A percentile compares a stretch with the other conserved stretches of the same genome.
These are phyloP conservation scores for Nothobranchius kuhntae DNA, from an alignment of 2,113 vertebrate species.

Conservation along the genomic window DNA sequence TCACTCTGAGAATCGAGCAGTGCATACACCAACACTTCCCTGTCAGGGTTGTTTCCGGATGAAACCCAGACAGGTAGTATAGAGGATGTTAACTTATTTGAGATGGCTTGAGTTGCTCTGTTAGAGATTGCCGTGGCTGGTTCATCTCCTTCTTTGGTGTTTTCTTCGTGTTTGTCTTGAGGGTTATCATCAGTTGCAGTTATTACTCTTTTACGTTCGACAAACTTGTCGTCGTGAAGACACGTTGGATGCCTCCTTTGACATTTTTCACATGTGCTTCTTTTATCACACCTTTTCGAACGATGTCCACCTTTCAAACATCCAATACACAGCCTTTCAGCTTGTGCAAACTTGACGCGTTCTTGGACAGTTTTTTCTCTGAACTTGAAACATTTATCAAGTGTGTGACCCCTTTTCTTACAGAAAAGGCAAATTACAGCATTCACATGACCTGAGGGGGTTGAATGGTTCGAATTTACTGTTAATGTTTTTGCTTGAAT, in stretches of 20 bases:
- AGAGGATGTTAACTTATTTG: too few species aligned
- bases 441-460: neutral
- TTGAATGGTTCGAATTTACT: too few species aligned
- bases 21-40: neutral
- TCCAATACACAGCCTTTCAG: constrained; percentile 15
- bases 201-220: neutral
- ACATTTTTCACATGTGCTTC: neutral
- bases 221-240: neutral
- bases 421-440: neutral
- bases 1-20: neutral
- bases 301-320: neutral
- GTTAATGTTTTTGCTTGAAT: neutral
- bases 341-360: constrained; percentile 3
- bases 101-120: neutral
- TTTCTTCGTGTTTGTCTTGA: too few species aligned
- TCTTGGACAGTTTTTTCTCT: constrained; percentile 1
- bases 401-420: neutral
- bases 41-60: neutral
- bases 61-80: neutral
- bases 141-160: neutral
- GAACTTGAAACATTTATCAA: neutral
- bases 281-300: constrained; percentile 7
- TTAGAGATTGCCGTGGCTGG: neutral
- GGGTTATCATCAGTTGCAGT: neutral
- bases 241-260: constrained; percentile 4